phyloP scores from a whole-genome alignment of 2,888 invertebrate genomes.

The Tinea semifulvella region DNA sequence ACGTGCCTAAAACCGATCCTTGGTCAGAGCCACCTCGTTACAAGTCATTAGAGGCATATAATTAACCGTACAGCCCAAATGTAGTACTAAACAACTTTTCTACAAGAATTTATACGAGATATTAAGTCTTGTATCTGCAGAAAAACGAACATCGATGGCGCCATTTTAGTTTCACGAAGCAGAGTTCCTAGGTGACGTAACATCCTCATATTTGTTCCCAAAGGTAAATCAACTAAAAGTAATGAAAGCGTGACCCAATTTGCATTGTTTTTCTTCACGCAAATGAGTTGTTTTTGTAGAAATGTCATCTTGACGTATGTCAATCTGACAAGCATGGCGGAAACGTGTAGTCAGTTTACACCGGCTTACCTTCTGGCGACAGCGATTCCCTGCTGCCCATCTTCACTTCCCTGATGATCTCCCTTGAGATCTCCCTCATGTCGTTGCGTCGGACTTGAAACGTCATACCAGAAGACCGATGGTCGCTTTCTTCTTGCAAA shows the following conservation, averaged over 20 bases:
- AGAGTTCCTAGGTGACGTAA: constrained; percentile 54
- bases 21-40: constrained; percentile 17
- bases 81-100: neutral
- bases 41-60: neutral
- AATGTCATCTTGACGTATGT: constrained; percentile 67
- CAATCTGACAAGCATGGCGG: constrained; percentile 66
- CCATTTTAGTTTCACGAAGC: constrained; percentile 59
- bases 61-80: neutral
- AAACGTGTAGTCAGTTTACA: constrained; percentile 63
- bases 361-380: constrained; percentile 58
- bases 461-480: constrained; percentile 30
- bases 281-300: constrained; percentile 54
- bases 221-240: constrained; percentile 7
- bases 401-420: constrained; percentile 54
- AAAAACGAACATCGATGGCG: constrained; percentile 37
- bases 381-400: constrained; percentile 52
- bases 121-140: too few species aligned
- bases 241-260: constrained; percentile 4
- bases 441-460: too few species aligned
- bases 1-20: neutral
- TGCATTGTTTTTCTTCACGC: constrained; percentile 27
- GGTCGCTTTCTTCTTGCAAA: constrained; percentile 57
- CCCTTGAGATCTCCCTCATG: constrained; percentile 54
- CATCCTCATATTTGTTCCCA: constrained; percentile 34
- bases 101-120: neutral